Conservation (phyloP, 2,113 vertebrate species). For the Physeter macrocephalus region DNA sequence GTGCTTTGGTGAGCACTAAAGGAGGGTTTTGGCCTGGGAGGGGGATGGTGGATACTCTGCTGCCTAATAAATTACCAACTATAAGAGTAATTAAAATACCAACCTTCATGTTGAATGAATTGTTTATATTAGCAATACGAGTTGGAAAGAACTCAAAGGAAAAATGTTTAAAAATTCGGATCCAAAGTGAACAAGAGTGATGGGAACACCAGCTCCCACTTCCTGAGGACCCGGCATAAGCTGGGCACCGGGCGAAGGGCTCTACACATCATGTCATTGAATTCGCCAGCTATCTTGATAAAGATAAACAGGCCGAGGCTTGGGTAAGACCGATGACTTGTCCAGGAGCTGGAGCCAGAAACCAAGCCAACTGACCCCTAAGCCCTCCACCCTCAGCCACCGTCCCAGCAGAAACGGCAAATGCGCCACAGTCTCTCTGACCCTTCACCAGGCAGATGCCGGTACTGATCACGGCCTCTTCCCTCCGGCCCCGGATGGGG, state of each 20-base stretch:
- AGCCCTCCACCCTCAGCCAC: not conserved
- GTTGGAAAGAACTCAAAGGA: not conserved
- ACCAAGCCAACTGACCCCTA: not conserved
- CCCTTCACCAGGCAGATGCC: rapidly evolving
- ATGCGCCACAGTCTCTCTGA: rapidly evolving
- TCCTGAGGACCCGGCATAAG: not conserved
- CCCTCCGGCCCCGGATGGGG: not conserved
- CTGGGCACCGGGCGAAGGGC: not conserved
- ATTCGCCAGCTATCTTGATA: not conserved
- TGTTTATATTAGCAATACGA: not conserved
- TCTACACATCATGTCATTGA: not conserved
- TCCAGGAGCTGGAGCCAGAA: not conserved
- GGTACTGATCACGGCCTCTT: not conserved
- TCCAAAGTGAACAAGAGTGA: not conserved
- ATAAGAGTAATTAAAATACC: conserved; percentile 22
- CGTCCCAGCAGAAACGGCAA: not conserved
- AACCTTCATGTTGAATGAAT: not conserved
- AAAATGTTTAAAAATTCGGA: not conserved
- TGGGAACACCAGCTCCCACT: not conserved
- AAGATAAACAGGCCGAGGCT: not conserved
- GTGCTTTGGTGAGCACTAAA: not conserved
- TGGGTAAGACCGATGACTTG: not conserved
- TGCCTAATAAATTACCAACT: not conserved
- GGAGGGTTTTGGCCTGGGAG: not conserved
- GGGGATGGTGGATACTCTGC: not conserved